These are phyloP conservation scores for Enteromius anoplus DNA, from an alignment of 2,797 vertebrate species.

Conservation along the genomic window DNA sequence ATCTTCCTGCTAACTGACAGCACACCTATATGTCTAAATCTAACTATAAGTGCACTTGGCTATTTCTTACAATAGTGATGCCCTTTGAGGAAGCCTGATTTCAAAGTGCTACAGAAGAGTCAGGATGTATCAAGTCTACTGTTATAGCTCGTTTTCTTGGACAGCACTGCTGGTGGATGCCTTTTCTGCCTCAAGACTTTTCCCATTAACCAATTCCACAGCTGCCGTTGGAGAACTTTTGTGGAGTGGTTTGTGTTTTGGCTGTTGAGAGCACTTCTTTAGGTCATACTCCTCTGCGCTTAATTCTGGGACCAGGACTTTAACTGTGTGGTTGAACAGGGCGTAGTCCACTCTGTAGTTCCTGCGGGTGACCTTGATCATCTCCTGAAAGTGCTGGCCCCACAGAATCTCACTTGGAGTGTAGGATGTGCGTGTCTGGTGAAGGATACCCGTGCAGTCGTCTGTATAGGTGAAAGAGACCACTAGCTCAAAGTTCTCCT, in stretches of 20 bases:
- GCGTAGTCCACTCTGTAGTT: conserved; percentile 89
- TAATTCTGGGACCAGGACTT: conserved; percentile 84
- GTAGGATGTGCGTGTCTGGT: conserved; percentile 94
- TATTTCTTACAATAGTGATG: conserved; percentile 2
- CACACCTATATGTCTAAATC: not conserved
- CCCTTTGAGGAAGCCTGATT: conserved; percentile 5
- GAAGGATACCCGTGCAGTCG: conserved; percentile 90
- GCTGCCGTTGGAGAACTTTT: conserved; percentile 59
- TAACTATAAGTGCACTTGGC: not conserved
- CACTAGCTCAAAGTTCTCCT: conserved; percentile 89
- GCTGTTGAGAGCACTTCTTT: conserved; percentile 71
- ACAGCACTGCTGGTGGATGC: conserved; percentile 26
- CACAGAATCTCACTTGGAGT: conserved; percentile 89
- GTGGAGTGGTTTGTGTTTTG: conserved; percentile 33
- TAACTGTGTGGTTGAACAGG: conserved; percentile 88
- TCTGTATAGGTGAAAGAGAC: conserved; percentile 94
- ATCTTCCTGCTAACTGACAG: not conserved
- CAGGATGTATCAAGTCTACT: not conserved
- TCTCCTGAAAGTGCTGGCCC: conserved; percentile 92
- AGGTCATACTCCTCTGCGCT: conserved; percentile 85
- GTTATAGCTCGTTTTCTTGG: conserved; percentile 39
- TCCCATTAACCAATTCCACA: conserved; percentile 63
- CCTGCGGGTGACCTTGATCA: conserved; percentile 83
- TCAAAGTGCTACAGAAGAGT: conserved; percentile 27
- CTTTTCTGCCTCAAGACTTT: conserved; percentile 40